Base-by-base conservation (phyloP, 2,797 vertebrate species). In the Sebastes paucispinis region DNA sequence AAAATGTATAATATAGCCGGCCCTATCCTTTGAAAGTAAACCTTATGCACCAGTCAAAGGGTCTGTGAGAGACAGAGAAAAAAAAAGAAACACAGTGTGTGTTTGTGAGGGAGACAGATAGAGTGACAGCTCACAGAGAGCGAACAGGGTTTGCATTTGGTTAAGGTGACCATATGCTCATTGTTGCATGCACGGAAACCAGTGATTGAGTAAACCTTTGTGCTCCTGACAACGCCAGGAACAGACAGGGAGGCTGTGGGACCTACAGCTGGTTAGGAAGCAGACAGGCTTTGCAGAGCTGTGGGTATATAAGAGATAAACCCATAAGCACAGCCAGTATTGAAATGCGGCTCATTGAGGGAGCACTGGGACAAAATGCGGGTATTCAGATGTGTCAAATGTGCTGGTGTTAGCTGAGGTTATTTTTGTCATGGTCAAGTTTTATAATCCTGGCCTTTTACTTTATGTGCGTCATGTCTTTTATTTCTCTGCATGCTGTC, bases 201-300 rank as follows among this genome's bases (percentile, higher is more conserved):
- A 80, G 63, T 69, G 70, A 90, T 88, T 81, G 84, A 88, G 85
- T 84, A 79, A 92, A 88, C 80, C 83, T 88, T 71, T 88, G 86
- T 86, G 81, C 74, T 72, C 57, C 69, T 78, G 84, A 82, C 82
- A 83, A 75, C 64, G 77, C 73, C 83, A 81, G 87, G 74, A 82
- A 77, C 60, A 86, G 58, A 82, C 82, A 66, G 59, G 63, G 69
- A 87, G 82, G 80, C 80, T 39, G 59, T 75, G 80, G 82, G 88
- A 91, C 83, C 78, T 71, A 81, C 80, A 90, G 86, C 83, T 92
- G 87, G 84, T 89, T 88, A 87, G 88, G 81, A 82, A 91, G 73
- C 76, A 90, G 87, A 88, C 85, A 62, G 86, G 73, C 88, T 82
- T 84, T 83, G 86, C 84, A 88, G 88, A 80, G 82, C 86, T 74